Base-by-base conservation (phyloP, 64 coral and sea anemone genomes). In the Pachyseris speciosa region DNA sequence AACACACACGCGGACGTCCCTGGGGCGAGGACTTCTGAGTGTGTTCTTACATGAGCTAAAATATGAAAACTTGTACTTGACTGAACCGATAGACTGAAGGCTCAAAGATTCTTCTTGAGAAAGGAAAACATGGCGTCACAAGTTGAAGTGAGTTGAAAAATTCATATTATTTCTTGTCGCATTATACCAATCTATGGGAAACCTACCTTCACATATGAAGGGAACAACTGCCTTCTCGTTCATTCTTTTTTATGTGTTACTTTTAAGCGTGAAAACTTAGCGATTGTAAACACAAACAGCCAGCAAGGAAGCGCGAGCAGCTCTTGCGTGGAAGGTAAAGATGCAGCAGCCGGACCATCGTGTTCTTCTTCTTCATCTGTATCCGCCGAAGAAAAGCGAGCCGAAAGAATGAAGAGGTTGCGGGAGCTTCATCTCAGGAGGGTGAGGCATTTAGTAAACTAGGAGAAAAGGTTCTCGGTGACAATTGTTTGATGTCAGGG, bases 321-420 rank as follows among this genome's bases (percentile, higher is more conserved):
- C 20, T 19, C 16, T 22, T 6, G 19, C 36, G 34, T 43, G 2
- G 40, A 25, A 26, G 38, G 45, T 8, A 44, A 47, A n/a, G 40
- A 47, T 74, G 15, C 30, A n/a, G 17, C 50, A 15, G 49, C 49
- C 3, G 33, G 19, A 39, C 66, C 66, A 4, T 64, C 48, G 16
- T 58, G 87, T 19, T 87, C 88, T 78, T 88, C 87, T 59, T 72
- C 81, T 19, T 94, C 89, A 19, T 87, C 91, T 5, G 72, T 78
- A 6, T 74, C 74, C 22, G 86, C 79, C 25, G 80, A 57, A 17
- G 88, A 90, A 44, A 99, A 99, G 47, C 84, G 86, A 80, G 70
- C 80, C 69, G 97, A 99, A 86, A 86, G 97, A 47, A 74, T 99
- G 79, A 95, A 95, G 47, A 95, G 93, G 47, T 83, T 99, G 26